These are phyloP conservation scores for Unio pictorum DNA, from an alignment of 2,888 invertebrate species.

Conservation along the genomic window DNA sequence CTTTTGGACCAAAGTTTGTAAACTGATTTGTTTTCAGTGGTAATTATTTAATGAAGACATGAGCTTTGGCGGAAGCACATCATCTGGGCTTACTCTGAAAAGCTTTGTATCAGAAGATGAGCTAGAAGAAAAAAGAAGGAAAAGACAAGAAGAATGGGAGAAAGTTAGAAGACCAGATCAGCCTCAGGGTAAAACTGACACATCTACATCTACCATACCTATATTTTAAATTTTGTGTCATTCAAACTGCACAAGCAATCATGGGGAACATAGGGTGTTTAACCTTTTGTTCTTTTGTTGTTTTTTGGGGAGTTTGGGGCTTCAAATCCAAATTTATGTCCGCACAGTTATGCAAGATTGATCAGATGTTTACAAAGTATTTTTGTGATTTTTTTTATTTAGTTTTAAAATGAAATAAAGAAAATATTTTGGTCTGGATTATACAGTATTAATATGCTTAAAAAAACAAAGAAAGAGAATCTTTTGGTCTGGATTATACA, in stretches of 20 bases:
- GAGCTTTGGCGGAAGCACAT: conserved; percentile 20
- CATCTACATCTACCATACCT: background rate
- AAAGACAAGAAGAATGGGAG: conserved; percentile 97
- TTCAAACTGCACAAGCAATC: background rate
- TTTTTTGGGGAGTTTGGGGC: background rate
- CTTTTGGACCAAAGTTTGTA: too few species aligned
- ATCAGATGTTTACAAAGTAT: too few species aligned
- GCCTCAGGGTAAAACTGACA: conserved; percentile 81
- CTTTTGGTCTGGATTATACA: too few species aligned
- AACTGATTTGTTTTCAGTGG: too few species aligned
- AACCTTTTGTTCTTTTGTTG: background rate
- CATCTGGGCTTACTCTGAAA: conserved; percentile 46
- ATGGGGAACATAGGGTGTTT: background rate
- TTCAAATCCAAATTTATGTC: background rate
- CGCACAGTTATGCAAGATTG: too few species aligned
- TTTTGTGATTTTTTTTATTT: too few species aligned
- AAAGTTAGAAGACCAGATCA: conserved; percentile 91
- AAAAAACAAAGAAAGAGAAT: too few species aligned
- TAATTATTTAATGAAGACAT: conserved; percentile 3
- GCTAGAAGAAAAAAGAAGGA: conserved; percentile 83
- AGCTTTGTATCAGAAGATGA: conserved; percentile 90
- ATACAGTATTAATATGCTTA: too few species aligned
- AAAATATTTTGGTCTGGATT: too few species aligned
- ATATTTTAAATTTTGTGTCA: background rate
- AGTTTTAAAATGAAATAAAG: too few species aligned